These are phyloP conservation scores for Lota lota DNA, from an alignment of 2,113 vertebrate species.

Conservation along the genomic window DNA sequence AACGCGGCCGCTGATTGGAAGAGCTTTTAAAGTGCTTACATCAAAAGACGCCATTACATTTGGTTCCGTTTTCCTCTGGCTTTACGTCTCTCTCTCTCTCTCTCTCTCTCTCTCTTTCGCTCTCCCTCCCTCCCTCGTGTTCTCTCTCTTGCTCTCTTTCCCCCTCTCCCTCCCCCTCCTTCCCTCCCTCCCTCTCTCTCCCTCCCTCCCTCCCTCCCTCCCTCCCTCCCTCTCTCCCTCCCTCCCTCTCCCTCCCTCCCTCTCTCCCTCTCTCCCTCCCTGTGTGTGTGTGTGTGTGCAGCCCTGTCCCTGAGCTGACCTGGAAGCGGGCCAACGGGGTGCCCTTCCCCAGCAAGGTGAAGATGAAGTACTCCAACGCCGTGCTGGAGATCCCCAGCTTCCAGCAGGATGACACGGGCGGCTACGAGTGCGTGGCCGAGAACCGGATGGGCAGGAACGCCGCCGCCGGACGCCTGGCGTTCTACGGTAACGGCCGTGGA, in stretches of 20 bases:
- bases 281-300: constrained; percentile 38
- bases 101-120: no score
- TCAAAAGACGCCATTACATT: no score
- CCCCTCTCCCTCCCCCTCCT: no score
- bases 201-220: no score
- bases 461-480: constrained; percentile 85
- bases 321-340: constrained; percentile 89
- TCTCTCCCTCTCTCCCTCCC: constrained; percentile 16
- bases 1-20: no score
- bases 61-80: no score
- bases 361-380: constrained; percentile 83
- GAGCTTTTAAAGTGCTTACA: no score
- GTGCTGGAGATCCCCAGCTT: constrained; percentile 92
- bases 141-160: rapidly evolving
- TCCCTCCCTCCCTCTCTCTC: constrained; percentile 3
- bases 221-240: no score
- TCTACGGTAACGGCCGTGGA: constrained; percentile 78
- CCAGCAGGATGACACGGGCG: constrained; percentile 89
- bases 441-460: constrained; percentile 90
- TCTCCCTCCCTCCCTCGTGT: no score
- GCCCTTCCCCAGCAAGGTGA: constrained; percentile 86
- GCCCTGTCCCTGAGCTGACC: constrained; percentile 89
- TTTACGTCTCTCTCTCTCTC: background rate
- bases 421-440: constrained; percentile 91
- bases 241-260: constrained; percentile 5